These are phyloP conservation scores for Erythrocercus mccallii DNA, from an alignment of 2,113 vertebrate genomes.

Conservation along the genomic window DNA sequence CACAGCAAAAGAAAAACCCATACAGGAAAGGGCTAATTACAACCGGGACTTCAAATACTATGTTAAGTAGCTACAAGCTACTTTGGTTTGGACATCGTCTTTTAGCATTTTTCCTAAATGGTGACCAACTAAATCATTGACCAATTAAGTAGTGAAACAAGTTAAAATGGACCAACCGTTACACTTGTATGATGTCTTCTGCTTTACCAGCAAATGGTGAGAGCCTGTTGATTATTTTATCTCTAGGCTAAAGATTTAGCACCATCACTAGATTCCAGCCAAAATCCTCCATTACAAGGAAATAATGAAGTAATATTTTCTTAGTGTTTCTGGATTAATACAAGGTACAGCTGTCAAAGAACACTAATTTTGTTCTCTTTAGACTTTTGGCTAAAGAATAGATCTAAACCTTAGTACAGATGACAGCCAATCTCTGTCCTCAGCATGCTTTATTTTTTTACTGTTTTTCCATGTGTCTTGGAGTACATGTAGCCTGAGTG, in stretches of 20 bases:
- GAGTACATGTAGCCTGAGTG: neutral
- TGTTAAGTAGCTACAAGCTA: neutral
- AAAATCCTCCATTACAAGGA: neutral
- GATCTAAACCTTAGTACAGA: neutral
- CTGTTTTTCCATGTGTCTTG: neutral
- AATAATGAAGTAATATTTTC: neutral
- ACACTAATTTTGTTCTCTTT: neutral
- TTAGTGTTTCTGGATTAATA: neutral
- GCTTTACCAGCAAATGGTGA: slow-evolving; percentile 7
- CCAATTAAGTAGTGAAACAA: neutral
- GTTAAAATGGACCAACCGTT: neutral
- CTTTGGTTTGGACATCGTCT: neutral
- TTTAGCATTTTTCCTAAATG: neutral
- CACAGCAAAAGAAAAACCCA: slow-evolving; percentile 21
- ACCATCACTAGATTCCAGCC: neutral
- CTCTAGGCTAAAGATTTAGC: neutral
- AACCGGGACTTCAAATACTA: neutral
- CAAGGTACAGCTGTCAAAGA: neutral
- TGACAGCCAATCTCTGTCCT: neutral
- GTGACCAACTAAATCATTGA: neutral
- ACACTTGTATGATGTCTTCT: neutral
- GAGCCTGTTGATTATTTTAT: neutral
- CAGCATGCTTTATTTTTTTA: neutral
- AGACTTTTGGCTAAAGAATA: neutral
- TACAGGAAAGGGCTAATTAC: neutral